phyloP scores from a whole-genome alignment of 1,140 invertebrate species.

The Leptopilina clavipes region DNA sequence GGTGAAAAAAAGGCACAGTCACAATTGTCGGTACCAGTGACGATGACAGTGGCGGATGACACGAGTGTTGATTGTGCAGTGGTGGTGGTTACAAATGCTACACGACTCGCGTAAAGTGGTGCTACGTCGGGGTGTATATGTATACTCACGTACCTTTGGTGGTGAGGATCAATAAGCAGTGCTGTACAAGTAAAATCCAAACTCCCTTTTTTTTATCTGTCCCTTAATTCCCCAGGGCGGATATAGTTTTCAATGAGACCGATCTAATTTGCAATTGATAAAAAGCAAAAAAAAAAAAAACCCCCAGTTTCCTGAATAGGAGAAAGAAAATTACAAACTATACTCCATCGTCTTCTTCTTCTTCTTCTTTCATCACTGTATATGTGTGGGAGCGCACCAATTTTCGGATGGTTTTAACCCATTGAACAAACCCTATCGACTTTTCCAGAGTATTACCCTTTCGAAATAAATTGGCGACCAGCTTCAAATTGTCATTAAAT shows the following conservation, averaged over 20 bases:
- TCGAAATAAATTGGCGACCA: constrained; percentile 18
- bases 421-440: constrained; percentile 8
- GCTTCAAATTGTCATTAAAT: not conserved
- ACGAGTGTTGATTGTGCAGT: constrained; percentile 21
- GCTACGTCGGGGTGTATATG: constrained; percentile 52
- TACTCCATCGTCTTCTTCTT: no score
- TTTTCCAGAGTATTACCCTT: constrained; percentile 32
- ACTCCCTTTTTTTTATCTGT: constrained; percentile 34
- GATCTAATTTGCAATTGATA: no score
- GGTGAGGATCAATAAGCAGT: constrained; percentile 64
- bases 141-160: constrained; percentile 51
- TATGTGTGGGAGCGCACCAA: not conserved
- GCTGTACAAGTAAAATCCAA: constrained; percentile 50
- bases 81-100: constrained; percentile 30
- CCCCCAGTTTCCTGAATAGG: no score
- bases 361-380: no score
- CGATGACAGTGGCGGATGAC: not conserved
- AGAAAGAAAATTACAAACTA: not conserved
- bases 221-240: constrained; percentile 6
- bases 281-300: no score
- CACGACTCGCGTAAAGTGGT: constrained; percentile 46
- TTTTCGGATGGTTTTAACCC: not conserved
- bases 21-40: constrained; percentile 19
- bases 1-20: constrained; percentile 8
- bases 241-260: constrained; percentile 17